A percentile compares a stretch with the other conserved stretches of the same genome.
Evolutionary conservation across 2,888 invertebrate genomes (phyloP).

Genomic region (Thumatha senex): DNA sequence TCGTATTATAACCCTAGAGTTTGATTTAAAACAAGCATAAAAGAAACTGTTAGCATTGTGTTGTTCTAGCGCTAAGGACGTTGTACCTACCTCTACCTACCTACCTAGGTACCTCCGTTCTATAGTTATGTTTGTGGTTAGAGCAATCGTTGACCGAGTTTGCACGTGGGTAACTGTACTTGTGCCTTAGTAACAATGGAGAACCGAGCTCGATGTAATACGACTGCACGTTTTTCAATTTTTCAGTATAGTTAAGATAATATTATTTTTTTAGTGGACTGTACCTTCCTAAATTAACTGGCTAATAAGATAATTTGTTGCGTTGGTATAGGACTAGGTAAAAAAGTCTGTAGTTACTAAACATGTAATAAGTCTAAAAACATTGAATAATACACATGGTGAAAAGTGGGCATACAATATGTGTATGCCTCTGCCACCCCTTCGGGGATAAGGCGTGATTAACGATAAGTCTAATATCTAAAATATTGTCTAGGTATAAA

Average conservation of each 20-base stretch:
- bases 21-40: not conserved
- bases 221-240: not conserved
- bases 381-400: too few relatives aligned
- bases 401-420: too few relatives aligned
- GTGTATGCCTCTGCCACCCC: too few relatives aligned
- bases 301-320: too few relatives aligned
- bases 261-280: not conserved
- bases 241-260: not conserved
- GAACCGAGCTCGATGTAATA: not conserved
- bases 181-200: constrained; percentile 3
- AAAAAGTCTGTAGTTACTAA: too few relatives aligned
- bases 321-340: too few relatives aligned
- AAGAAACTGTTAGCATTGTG: not conserved
- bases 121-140: not conserved
- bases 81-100: too few relatives aligned
- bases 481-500: too few relatives aligned
- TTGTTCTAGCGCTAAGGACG: not conserved
- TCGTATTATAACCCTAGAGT: too few relatives aligned
- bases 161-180: constrained; percentile 5
- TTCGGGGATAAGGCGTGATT: too few relatives aligned
- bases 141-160: constrained; percentile 13
- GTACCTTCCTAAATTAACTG: not conserved
- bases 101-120: not conserved
- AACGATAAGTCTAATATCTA: too few relatives aligned
- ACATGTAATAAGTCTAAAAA: too few relatives aligned